Conservation (phyloP, 2,797 vertebrate species). For the Holocentrus rufus region DNA sequence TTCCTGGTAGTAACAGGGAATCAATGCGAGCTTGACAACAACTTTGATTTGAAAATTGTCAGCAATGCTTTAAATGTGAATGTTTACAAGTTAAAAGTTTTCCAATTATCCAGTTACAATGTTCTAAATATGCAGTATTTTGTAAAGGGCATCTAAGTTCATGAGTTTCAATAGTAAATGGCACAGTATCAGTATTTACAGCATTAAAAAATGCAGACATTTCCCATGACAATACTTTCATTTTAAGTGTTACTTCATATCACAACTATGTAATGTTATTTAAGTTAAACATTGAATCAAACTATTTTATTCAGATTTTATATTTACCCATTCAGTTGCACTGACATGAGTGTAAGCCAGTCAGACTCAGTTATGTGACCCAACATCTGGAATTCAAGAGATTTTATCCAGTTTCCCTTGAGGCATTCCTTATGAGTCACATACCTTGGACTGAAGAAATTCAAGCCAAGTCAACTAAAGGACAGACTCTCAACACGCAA, state of each 20-base stretch:
- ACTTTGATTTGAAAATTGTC: too few relatives aligned
- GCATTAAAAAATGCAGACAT: neutral
- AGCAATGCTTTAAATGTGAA: too few relatives aligned
- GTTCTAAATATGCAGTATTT: too few relatives aligned
- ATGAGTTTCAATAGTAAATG: neutral
- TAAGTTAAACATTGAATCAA: neutral
- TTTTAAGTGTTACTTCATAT: neutral
- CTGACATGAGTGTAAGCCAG: conserved; percentile 29
- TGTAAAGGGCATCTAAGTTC: too few relatives aligned
- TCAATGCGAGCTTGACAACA: too few relatives aligned
- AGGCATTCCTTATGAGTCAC: too few relatives aligned
- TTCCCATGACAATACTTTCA: neutral
- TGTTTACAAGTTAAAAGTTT: too few relatives aligned
- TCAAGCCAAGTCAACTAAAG: too few relatives aligned
- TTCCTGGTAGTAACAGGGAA: neutral
- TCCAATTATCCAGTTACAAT: too few relatives aligned
- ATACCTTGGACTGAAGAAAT: too few relatives aligned
- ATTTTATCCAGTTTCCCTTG: conserved; percentile 25
- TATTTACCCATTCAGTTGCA: neutral
- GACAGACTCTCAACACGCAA: too few relatives aligned
- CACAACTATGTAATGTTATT: conserved; percentile 9
- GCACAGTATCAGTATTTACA: neutral
- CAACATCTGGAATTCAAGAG: conserved; percentile 39
- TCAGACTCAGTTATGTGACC: conserved; percentile 18
- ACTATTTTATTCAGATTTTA: neutral